These are phyloP conservation scores for Elgaria multicarinata DNA, from an alignment of 2,113 vertebrate species.

Conservation along the genomic window DNA sequence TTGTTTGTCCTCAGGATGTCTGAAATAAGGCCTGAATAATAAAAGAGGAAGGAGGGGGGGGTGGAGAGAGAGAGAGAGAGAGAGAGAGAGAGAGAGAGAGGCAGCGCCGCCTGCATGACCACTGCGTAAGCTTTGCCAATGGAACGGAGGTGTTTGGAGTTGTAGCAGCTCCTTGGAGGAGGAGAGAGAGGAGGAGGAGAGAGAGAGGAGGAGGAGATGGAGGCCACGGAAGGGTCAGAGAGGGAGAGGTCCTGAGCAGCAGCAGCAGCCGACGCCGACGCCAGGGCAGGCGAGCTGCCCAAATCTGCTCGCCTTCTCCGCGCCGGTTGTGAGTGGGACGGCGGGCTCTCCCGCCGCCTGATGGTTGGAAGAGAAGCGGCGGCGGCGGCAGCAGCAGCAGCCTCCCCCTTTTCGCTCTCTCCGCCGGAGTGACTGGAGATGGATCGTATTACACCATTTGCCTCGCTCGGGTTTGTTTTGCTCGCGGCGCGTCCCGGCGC, in stretches of 20 bases:
- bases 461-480: conserved; percentile 85
- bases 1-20: conserved; percentile 47
- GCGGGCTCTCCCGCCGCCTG: conserved; percentile 65
- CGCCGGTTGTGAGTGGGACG: conserved; percentile 78
- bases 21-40: conserved; percentile 34
- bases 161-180: conserved; percentile 49
- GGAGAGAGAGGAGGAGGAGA: conserved; percentile 10
- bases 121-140: conserved; percentile 24
- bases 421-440: conserved; percentile 82
- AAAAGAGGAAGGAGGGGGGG: background rate
- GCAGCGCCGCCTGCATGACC: conserved; percentile 22
- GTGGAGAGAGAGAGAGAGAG: too few species aligned
- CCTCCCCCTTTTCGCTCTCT: conserved; percentile 47
- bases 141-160: conserved; percentile 27
- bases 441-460: conserved; percentile 89
- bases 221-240: conserved; percentile 57
- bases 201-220: conserved; percentile 55
- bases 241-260: conserved; percentile 17
- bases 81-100: too few species aligned
- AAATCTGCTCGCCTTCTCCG: conserved; percentile 69
- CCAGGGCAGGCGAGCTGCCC: conserved; percentile 55
- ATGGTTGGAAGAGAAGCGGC: conserved; percentile 69
- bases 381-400: background rate
- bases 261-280: conserved; percentile 42
- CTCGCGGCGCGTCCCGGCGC: conserved; percentile 68